Conservation (phyloP, 2,113 vertebrate genomes). For the Siphamia tubifer region DNA sequence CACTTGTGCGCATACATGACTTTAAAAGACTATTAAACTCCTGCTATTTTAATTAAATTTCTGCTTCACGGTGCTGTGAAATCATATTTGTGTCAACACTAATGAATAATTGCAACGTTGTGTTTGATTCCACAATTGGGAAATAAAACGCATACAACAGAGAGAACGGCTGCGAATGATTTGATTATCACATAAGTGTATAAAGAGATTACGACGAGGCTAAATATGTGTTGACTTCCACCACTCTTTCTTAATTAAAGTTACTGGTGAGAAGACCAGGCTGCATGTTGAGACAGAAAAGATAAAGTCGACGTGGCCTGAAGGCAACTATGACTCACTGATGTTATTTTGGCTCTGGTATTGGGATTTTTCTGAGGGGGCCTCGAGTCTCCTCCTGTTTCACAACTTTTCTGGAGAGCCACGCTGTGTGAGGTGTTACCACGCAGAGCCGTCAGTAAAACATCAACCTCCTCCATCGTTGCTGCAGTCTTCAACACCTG, state of each 20-base stretch:
- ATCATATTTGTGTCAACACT: no score
- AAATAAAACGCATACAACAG: not conserved
- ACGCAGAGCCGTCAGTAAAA: slow-evolving; percentile 25
- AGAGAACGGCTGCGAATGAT: not conserved
- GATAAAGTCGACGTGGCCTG: slow-evolving; percentile 66
- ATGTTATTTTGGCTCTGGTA: slow-evolving; percentile 73
- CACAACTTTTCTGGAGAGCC: slow-evolving; percentile 41
- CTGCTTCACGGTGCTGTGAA: no score
- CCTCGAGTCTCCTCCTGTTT: slow-evolving; percentile 62
- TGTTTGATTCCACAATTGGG: not conserved
- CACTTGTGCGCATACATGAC: not conserved
- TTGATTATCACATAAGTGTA: not conserved
- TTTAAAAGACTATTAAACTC: not conserved
- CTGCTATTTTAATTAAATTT: no score
- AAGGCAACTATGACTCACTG: slow-evolving; percentile 74
- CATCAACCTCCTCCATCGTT: slow-evolving; percentile 42
- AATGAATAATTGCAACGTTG: no score
- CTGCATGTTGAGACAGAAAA: slow-evolving; percentile 76
- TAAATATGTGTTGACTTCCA: slow-evolving; percentile 50
- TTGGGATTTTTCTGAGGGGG: slow-evolving; percentile 30
- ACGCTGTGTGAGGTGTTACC: slow-evolving; percentile 22
- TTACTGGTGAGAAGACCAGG: slow-evolving; percentile 49
- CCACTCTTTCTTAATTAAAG: slow-evolving; percentile 75
- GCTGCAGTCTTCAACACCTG: slow-evolving; percentile 35
- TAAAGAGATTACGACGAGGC: slow-evolving; percentile 4